Percentiles rank a stretch among this genome's conserved stretches.
These are phyloP conservation scores for Lethenteron reissneri DNA, from an alignment of 2,113 vertebrate genomes.

Conservation along the genomic window DNA sequence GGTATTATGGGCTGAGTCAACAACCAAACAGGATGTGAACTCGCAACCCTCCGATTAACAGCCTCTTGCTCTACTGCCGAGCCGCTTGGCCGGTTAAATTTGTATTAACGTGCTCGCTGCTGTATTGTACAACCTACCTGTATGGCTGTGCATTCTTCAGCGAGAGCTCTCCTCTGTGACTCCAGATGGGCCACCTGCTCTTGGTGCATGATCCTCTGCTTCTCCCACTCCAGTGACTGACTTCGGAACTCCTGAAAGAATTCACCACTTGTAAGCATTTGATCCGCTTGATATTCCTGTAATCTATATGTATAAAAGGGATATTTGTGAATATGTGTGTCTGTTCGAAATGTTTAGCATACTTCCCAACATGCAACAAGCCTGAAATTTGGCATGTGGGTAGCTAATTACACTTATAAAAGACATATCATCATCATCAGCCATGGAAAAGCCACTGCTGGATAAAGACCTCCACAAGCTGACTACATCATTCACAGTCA, in stretches of 20 bases:
- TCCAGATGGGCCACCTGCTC: constrained; percentile 51
- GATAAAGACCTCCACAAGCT: too few species aligned
- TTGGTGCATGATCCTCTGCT: constrained; percentile 45
- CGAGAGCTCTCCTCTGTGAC: constrained; percentile 45
- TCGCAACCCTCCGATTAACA: too few species aligned
- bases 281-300: neutral
- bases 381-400: too few species aligned
- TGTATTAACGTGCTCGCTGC: too few species aligned
- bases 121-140: constrained; percentile 26
- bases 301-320: neutral
- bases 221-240: constrained; percentile 52
- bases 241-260: constrained; percentile 39
- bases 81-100: too few species aligned
- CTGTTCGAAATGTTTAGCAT: neutral
- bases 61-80: too few species aligned
- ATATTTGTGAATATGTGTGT: neutral
- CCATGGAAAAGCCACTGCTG: too few species aligned
- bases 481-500: too few species aligned
- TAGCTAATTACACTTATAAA: too few species aligned
- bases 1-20: too few species aligned
- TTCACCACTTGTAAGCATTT: neutral
- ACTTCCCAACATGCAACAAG: neutral
- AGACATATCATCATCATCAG: too few species aligned
- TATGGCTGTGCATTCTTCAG: constrained; percentile 38
- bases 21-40: too few species aligned